Percentiles rank a stretch among this genome's conserved stretches.
phyloP scores from a whole-genome alignment of 2,797 vertebrate genomes.

The Echiichthys vipera region DNA sequence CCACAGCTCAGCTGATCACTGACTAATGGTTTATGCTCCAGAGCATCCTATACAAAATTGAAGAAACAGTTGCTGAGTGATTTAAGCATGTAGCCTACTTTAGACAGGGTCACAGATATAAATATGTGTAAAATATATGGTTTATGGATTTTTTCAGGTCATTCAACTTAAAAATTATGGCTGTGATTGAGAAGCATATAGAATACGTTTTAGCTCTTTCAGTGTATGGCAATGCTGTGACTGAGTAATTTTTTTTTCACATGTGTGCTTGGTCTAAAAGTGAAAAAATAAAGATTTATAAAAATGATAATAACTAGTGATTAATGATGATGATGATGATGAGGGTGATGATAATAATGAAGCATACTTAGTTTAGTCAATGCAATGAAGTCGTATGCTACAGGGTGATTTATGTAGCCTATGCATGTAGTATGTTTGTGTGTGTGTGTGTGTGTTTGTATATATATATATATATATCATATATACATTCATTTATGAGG shows the following conservation, averaged over 20 bases:
- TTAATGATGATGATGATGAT: not conserved
- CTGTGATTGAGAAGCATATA: not conserved
- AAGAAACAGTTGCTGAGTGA: not conserved
- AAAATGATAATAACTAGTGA: not conserved
- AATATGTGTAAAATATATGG: not conserved
- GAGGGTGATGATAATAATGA: not conserved
- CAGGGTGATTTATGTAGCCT: no score
- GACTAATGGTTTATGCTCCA: conserved; percentile 28
- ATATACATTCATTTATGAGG: no score
- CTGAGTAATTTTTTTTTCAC: not conserved
- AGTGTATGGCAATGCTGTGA: not conserved
- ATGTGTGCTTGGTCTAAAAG: not conserved
- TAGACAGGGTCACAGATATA: not conserved
- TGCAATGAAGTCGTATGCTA: not conserved
- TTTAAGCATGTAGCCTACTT: conserved; percentile 8
- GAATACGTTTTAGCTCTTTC: not conserved
- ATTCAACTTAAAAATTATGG: not conserved
- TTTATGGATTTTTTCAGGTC: conserved; percentile 5
- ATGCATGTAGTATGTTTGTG: no score
- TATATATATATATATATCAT: no score
- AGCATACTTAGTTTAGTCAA: not conserved
- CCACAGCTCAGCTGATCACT: conserved; percentile 23
- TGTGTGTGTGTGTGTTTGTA: no score
- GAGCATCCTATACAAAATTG: conserved; percentile 11
- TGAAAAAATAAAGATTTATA: no score